phyloP scores from a whole-genome alignment of 1,140 invertebrate genomes.

The Cephus cinctus region DNA sequence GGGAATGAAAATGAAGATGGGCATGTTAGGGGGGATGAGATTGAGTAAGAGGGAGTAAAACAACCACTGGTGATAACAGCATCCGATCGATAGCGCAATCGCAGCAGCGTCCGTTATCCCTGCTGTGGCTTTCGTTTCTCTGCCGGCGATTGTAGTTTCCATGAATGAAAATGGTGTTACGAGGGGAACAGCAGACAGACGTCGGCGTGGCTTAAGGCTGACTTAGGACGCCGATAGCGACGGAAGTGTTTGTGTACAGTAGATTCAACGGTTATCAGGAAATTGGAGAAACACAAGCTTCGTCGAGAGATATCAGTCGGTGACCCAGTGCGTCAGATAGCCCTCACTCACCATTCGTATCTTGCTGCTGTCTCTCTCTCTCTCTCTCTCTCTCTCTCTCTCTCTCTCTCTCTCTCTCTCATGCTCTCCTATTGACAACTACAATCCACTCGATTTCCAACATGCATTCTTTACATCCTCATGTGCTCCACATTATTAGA shows the following conservation, averaged over 20 bases:
- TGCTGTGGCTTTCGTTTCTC: constrained; percentile 11
- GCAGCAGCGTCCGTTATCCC: constrained; percentile 9
- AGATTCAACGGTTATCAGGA: constrained; percentile 33
- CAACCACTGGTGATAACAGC: no score
- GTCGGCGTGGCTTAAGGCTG: constrained; percentile 1
- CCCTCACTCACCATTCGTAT: constrained; percentile 32
- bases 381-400: background rate
- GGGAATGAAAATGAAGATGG: background rate
- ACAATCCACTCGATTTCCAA: no score
- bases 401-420: background rate
- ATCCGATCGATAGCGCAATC: background rate
- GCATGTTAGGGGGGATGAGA: no score
- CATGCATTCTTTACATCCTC: no score
- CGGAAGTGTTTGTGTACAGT: constrained; percentile 30
- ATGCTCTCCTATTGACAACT: no score
- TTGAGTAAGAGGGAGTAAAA: no score
- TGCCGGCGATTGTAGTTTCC: constrained; percentile 13
- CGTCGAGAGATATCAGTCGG: constrained; percentile 41
- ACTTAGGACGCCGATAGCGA: constrained; percentile 14
- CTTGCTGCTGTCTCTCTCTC: constrained; percentile 18
- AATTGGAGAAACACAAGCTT: no score
- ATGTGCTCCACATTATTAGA: no score
- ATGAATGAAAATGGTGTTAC: constrained; percentile 23
- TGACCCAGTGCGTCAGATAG: constrained; percentile 33
- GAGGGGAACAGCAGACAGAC: constrained; percentile 6